Base-by-base conservation (phyloP, 2,888 invertebrate species). In the Onchidella celtica region DNA sequence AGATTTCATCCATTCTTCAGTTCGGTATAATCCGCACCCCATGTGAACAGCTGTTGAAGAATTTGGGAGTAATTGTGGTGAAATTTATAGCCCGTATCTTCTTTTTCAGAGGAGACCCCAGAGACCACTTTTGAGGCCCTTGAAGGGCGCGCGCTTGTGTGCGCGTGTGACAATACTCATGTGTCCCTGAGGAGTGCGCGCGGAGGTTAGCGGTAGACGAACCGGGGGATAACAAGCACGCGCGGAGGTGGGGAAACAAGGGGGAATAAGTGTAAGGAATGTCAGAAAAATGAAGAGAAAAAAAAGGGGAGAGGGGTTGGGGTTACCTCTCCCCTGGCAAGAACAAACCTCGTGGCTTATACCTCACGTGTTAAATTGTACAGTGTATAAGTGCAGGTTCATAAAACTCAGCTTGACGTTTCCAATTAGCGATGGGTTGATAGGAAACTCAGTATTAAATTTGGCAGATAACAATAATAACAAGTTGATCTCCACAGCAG, bases 71-170 rank as follows among this genome's bases (percentile, higher is more conserved):
- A 61, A 61, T 61, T 61, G 61, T 24, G 66, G 32, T 9, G 27
- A 66, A 66, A 66, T 66, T 66, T 66, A 66, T 66, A 66, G 32
- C 24, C 29, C 66, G 66, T 66, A 66, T 29, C 66, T 21, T 32
- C 66, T 11, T 66, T 24, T 24, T 9, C 21, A 24, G 32, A 32
- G n/a, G 61, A 27, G 66, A 9, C 66, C 32, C 66, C 4, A 9
- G 66, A 32, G 66, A 32, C 66, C 66, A 66, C 66, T 66, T 61
- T 66, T 47, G 47, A 27, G 32, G 27, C 32, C 66, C 32, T 66
- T 66, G 32, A 66, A 29, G 29, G 66, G 24, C 66, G 66, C 27
- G 66, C 27, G 66, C 9, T 32, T 27, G 66, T 66, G 32, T 66
- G 66, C 66, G 27, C 66, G 27, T 14, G 32, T 47, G 47, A 47